Percentiles rank a stretch among this genome's conserved stretches.
phyloP scores from a whole-genome alignment of 2,113 vertebrate genomes.

The Corythornis madagascariensis region DNA sequence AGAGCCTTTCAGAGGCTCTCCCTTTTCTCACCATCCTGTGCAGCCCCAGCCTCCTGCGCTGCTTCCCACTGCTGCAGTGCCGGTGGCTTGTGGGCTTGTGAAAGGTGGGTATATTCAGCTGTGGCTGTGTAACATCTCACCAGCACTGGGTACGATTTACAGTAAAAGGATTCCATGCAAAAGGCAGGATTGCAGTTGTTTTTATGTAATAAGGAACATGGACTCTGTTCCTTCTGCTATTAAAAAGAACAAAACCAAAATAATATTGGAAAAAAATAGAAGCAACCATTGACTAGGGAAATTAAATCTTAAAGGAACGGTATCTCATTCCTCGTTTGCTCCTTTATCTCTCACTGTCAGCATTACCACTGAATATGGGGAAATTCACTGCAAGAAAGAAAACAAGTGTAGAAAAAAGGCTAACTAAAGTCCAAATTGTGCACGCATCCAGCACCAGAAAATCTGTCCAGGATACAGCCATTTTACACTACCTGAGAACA shows the following conservation, averaged over 20 bases:
- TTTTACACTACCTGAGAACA: background rate
- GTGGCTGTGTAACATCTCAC: conserved; percentile 45
- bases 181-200: background rate
- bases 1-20: background rate
- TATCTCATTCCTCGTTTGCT: background rate
- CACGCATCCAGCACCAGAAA: background rate
- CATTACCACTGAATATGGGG: background rate
- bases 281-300: background rate
- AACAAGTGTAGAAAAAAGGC: background rate
- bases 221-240: background rate
- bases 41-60: background rate
- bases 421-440: background rate
- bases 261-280: background rate
- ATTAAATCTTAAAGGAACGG: background rate
- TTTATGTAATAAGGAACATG: conserved; percentile 9
- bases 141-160: conserved; percentile 44
- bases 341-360: background rate
- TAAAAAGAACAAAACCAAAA: background rate
- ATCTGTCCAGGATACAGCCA: background rate
- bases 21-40: rapidly evolving
- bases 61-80: rapidly evolving
- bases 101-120: conserved; percentile 21
- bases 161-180: background rate
- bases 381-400: background rate
- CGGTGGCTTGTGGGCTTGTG: background rate